Evolutionary conservation across 2,888 invertebrate genomes (phyloP).

Genomic region (Eumerus sabulonum): DNA sequence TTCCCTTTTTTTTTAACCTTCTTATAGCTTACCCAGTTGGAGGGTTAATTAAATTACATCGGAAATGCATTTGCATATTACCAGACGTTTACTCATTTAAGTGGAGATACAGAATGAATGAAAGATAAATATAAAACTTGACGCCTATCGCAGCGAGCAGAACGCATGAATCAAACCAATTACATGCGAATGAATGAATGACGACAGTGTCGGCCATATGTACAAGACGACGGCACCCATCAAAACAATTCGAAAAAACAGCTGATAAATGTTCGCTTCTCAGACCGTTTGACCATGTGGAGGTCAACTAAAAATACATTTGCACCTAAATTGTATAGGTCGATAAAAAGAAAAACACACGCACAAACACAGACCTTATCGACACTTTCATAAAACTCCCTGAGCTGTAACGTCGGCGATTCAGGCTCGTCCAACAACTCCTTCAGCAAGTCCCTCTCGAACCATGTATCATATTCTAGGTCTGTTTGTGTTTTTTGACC

Average conservation of each 20-base stretch:
- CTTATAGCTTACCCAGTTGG: too few relatives aligned
- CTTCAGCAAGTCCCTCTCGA: slow-evolving; percentile 47
- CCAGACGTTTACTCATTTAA: not conserved
- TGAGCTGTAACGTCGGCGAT: slow-evolving; percentile 11
- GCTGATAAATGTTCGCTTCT: not conserved
- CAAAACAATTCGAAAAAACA: not conserved
- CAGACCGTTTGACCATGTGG: slow-evolving; percentile 20
- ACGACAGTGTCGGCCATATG: not conserved
- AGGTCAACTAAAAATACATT: slow-evolving; percentile 41
- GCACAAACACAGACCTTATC: slow-evolving; percentile 39
- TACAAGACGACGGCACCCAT: not conserved
- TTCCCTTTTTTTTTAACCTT: too few relatives aligned
- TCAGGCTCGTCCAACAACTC: slow-evolving; percentile 42
- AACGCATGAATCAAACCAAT: slow-evolving; percentile 16
- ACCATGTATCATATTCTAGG: slow-evolving; percentile 45
- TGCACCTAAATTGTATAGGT: slow-evolving; percentile 21
- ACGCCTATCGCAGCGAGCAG: slow-evolving; percentile 19
- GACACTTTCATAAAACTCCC: slow-evolving; percentile 53
- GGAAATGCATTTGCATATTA: too few relatives aligned
- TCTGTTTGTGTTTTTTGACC: slow-evolving; percentile 21
- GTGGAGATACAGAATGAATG: not conserved
- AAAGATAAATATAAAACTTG: slow-evolving; percentile 28
- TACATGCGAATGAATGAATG: slow-evolving; percentile 31
- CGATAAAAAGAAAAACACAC: slow-evolving; percentile 7
- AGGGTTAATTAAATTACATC: not conserved